Evolutionary conservation across 2,888 invertebrate species (phyloP).

Genomic region (Pachydiplax longipennis): DNA sequence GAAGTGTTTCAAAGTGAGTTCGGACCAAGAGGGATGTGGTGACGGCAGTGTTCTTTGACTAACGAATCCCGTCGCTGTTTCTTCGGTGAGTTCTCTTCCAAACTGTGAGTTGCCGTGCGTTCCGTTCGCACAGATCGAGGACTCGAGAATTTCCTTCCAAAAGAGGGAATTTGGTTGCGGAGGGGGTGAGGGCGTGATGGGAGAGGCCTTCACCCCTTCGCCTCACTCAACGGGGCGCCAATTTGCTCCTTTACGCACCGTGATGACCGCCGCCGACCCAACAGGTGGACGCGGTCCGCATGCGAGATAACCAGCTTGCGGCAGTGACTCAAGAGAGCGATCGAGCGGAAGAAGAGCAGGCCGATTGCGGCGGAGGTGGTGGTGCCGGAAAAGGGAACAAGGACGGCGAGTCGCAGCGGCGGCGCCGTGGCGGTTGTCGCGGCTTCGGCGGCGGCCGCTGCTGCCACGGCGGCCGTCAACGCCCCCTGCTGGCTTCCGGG

Average conservation of each 20-base stretch:
- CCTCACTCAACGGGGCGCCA: slow-evolving; percentile 57
- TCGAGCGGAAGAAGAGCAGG: background rate
- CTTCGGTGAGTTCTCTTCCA: no score
- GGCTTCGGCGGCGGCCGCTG: slow-evolving; percentile 36
- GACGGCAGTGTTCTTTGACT: background rate
- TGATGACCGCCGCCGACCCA: slow-evolving; percentile 45
- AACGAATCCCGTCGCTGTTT: no score
- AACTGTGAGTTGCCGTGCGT: no score
- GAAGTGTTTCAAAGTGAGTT: background rate
- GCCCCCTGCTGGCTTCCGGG: slow-evolving; percentile 46
- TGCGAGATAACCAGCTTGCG: slow-evolving; percentile 40
- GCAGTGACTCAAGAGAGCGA: slow-evolving; percentile 1
- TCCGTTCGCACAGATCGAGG: background rate
- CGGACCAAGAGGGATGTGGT: background rate
- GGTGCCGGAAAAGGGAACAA: slow-evolving; percentile 21
- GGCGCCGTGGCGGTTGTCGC: slow-evolving; percentile 36
- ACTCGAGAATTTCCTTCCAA: background rate
- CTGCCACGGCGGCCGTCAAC: slow-evolving; percentile 43
- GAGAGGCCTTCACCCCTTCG: slow-evolving; percentile 60
- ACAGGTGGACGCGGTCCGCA: slow-evolving; percentile 40
- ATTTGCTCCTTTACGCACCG: slow-evolving; percentile 52
- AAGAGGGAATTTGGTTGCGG: background rate
- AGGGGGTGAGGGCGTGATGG: slow-evolving; percentile 45
- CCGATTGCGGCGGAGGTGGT: slow-evolving; percentile 36
- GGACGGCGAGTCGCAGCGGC: slow-evolving; percentile 21